These are phyloP conservation scores for Dissostichus mawsoni DNA, from an alignment of 2,113 vertebrate species.

Conservation along the genomic window DNA sequence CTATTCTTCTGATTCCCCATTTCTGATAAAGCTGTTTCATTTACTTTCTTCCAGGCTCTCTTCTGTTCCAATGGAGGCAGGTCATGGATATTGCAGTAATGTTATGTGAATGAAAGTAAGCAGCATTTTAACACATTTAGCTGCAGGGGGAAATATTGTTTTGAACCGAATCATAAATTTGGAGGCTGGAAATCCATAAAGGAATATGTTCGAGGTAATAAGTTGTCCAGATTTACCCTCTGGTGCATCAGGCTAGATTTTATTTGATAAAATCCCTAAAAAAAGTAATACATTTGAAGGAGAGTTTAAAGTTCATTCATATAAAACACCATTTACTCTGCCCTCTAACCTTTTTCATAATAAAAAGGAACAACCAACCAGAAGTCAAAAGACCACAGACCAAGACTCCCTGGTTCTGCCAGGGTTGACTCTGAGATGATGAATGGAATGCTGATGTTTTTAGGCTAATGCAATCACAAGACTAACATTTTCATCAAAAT, in stretches of 20 bases:
- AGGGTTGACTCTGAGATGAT: neutral
- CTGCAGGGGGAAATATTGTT: constrained; percentile 48
- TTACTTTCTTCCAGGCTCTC: constrained; percentile 19
- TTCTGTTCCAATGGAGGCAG: constrained; percentile 26
- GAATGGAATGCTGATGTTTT: neutral
- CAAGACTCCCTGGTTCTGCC: neutral
- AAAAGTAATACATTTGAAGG: constrained; percentile 14
- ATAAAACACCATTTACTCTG: constrained; percentile 4
- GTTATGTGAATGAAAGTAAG: constrained; percentile 54
- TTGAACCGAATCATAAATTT: constrained; percentile 49
- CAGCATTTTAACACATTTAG: constrained; percentile 58
- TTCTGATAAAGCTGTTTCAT: constrained; percentile 37
- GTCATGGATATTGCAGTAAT: constrained; percentile 57
- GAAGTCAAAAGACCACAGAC: constrained; percentile 22
- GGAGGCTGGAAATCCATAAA: constrained; percentile 21
- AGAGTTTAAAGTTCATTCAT: constrained; percentile 33
- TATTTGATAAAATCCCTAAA: constrained; percentile 37
- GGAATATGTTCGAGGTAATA: constrained; percentile 42
- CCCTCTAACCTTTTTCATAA: constrained; percentile 12
- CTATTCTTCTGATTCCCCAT: constrained; percentile 7
- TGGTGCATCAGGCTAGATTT: constrained; percentile 36
- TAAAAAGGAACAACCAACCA: constrained; percentile 22
- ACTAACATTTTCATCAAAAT: neutral
- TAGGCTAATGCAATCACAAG: neutral
- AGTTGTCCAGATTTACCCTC: constrained; percentile 31